These are phyloP conservation scores for Liopterus haemorrhoidalis DNA, from an alignment of 2,888 invertebrate genomes.

Conservation along the genomic window DNA sequence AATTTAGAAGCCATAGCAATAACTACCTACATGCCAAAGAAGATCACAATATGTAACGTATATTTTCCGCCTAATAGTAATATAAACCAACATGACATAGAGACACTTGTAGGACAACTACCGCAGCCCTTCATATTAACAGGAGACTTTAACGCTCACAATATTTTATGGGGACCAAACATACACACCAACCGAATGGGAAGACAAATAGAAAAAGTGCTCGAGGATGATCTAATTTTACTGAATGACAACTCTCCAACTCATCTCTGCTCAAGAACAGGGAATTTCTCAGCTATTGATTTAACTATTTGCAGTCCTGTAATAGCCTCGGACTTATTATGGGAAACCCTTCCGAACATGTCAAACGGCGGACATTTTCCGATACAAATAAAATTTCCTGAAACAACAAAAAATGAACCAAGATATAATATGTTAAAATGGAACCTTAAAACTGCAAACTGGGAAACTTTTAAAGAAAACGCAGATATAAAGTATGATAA, in stretches of 20 bases:
- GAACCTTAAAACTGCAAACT: too few relatives aligned
- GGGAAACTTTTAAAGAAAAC: too few relatives aligned
- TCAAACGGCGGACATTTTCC: conserved; percentile 8
- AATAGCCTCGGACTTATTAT: conserved; percentile 2
- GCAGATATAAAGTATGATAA: too few relatives aligned
- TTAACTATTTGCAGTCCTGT: background rate
- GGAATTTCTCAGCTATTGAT: conserved; percentile 9
- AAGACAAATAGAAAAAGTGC: conserved; percentile 7
- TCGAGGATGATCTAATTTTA: conserved; percentile 1
- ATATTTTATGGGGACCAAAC: conserved; percentile 2
- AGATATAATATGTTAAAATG: too few relatives aligned
- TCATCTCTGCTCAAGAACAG: conserved; percentile 6
- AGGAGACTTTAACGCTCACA: background rate
- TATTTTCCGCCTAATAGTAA: conserved; percentile 3
- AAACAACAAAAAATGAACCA: too few relatives aligned
- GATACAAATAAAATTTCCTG: conserved; percentile 1
- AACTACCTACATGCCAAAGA: background rate
- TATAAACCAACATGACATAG: too few relatives aligned
- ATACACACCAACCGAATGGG: background rate
- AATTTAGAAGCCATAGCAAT: conserved; percentile 2
- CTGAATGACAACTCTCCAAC: background rate
- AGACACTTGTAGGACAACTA: background rate
- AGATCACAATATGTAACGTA: conserved; percentile 1
- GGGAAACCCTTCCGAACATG: conserved; percentile 1
- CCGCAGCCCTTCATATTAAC: background rate